These are phyloP conservation scores for Megalopta genalis DNA, from an alignment of 1,140 invertebrate species.

Conservation along the genomic window DNA sequence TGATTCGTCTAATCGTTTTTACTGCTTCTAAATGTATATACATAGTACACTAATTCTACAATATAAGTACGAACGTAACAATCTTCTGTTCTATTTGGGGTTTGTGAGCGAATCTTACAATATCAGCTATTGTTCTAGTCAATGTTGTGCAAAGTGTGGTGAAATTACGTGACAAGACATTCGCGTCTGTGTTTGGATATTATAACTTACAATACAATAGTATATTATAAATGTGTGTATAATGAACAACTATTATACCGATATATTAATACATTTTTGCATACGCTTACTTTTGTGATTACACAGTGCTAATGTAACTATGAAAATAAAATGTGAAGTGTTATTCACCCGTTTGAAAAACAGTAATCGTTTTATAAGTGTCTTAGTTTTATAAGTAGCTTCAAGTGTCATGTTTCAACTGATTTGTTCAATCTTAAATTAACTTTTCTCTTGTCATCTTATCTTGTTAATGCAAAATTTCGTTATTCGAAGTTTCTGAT, in stretches of 20 bases:
- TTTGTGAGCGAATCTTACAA: conserved; percentile 27
- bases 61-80: background rate
- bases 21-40: background rate
- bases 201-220: background rate
- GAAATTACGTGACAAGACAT: background rate
- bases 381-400: no score
- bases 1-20: conserved; percentile 18
- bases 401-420: background rate
- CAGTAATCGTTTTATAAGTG: background rate
- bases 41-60: background rate
- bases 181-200: background rate
- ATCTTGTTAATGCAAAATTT: background rate
- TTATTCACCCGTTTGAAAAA: background rate
- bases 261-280: background rate
- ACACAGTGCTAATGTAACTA: background rate
- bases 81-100: background rate
- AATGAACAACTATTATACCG: background rate
- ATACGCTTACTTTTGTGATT: conserved; percentile 3
- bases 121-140: background rate
- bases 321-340: background rate
- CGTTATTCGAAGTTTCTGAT: background rate
- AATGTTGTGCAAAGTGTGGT: background rate
- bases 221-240: background rate
- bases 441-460: no score
- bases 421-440: background rate